Conservation (phyloP, 2,113 vertebrate genomes). For the Phalacrocorax pelagicus region DNA sequence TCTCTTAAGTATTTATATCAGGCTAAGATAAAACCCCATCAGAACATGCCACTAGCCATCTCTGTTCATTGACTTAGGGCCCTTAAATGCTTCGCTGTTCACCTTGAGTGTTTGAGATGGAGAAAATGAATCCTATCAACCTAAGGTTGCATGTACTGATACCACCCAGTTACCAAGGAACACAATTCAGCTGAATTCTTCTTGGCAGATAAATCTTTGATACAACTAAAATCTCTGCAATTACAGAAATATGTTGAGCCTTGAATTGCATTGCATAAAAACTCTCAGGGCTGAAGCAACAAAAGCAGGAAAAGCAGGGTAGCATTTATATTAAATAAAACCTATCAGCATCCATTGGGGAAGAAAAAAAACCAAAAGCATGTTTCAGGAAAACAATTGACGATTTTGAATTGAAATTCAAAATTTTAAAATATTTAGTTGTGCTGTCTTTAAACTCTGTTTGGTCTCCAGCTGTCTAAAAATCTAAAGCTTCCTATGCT, state of each 20-base stretch:
- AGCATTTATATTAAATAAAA: neutral
- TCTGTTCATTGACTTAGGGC: neutral
- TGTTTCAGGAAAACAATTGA: neutral
- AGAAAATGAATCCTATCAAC: neutral
- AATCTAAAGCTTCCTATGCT: neutral
- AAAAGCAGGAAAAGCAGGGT: neutral
- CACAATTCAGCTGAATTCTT: neutral
- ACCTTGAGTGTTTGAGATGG: neutral
- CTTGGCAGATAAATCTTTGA: neutral
- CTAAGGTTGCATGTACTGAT: neutral
- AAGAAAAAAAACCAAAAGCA: neutral
- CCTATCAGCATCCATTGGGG: neutral
- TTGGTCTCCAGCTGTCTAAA: neutral
- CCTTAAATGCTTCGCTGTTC: neutral
- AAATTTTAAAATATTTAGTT: neutral
- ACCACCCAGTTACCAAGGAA: neutral
- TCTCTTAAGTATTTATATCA: neutral
- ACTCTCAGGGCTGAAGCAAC: neutral
- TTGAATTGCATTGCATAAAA: neutral
- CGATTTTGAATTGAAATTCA: neutral
- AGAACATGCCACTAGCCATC: neutral
- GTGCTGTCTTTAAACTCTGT: neutral
- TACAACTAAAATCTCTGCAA: neutral
- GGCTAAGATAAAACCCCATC: neutral
- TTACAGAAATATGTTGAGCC: neutral